Percentiles rank a stretch among this genome's conserved stretches.
These are phyloP conservation scores for Kryptopterus vitreolus DNA, from an alignment of 2,797 vertebrate species.

Conservation along the genomic window DNA sequence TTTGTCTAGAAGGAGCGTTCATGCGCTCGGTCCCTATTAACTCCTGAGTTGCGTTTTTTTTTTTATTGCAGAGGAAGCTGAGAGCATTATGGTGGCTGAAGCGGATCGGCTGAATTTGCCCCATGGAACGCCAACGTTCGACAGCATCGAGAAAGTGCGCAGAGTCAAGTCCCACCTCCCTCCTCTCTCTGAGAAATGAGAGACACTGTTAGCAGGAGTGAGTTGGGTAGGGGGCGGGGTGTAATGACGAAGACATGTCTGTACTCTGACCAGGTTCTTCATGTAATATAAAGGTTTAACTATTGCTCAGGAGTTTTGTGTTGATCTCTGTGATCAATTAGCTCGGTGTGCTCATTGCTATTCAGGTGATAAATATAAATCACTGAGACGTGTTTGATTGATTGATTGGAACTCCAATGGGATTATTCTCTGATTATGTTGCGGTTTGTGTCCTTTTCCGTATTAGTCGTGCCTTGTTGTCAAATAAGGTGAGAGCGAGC, in stretches of 20 bases:
- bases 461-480: no score
- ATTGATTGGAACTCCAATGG: not conserved
- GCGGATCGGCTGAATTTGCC: conserved; percentile 74
- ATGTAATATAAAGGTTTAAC: not conserved
- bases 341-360: not conserved
- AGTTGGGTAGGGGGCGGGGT: not conserved
- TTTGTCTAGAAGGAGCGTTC: not conserved
- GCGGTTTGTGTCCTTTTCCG: no score
- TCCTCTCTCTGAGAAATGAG: conserved; percentile 77
- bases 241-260: not conserved
- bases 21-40: not conserved
- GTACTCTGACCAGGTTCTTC: not conserved
- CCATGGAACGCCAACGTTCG: conserved; percentile 78
- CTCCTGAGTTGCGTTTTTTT: not conserved
- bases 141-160: conserved; percentile 85
- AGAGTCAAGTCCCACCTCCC: conserved; percentile 72
- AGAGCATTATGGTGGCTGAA: conserved; percentile 79
- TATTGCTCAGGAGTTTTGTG: not conserved
- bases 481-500: no score
- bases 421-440: not conserved
- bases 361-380: not conserved
- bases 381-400: not conserved
- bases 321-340: not conserved
- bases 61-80: conserved; percentile 77
- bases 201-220: not conserved